Evolutionary conservation across 2,113 vertebrate genomes (phyloP).

Genomic region (Mastomys natalensis): DNA sequence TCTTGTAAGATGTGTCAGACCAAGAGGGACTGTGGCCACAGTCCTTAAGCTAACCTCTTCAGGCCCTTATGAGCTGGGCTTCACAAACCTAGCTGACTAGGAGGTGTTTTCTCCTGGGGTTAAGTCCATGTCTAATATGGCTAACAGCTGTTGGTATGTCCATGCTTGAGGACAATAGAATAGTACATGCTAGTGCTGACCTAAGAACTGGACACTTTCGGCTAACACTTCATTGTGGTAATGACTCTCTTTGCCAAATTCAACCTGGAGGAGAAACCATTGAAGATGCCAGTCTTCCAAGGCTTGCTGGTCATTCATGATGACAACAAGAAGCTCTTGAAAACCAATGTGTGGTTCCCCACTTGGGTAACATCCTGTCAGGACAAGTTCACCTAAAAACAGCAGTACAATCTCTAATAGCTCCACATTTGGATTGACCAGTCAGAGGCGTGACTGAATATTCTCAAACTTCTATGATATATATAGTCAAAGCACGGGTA

Average conservation of each 20-base stretch:
- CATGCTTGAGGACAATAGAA: background rate
- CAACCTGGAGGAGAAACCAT: slow-evolving; percentile 28
- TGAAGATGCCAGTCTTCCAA: background rate
- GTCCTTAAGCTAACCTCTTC: fast-evolving
- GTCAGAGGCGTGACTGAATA: background rate
- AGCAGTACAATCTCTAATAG: background rate
- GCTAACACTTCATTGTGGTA: background rate
- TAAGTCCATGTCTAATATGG: background rate
- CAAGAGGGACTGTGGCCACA: background rate
- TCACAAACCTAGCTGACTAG: background rate
- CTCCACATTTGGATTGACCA: background rate
- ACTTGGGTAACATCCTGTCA: background rate
- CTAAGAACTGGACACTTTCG: slow-evolving; percentile 31
- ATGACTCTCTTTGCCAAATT: slow-evolving; percentile 13
- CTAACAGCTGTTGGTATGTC: background rate
- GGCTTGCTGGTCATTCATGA: background rate
- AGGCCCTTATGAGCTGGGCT: background rate
- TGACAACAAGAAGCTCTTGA: slow-evolving; percentile 57
- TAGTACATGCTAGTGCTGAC: background rate
- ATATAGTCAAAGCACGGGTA: background rate
- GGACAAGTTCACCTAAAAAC: background rate
- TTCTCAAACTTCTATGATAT: background rate
- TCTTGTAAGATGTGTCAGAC: background rate
- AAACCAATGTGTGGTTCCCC: background rate
- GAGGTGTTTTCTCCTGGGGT: background rate